These are phyloP conservation scores for Lycophotia porphyrea DNA, from an alignment of 2,888 invertebrate genomes.

Conservation along the genomic window DNA sequence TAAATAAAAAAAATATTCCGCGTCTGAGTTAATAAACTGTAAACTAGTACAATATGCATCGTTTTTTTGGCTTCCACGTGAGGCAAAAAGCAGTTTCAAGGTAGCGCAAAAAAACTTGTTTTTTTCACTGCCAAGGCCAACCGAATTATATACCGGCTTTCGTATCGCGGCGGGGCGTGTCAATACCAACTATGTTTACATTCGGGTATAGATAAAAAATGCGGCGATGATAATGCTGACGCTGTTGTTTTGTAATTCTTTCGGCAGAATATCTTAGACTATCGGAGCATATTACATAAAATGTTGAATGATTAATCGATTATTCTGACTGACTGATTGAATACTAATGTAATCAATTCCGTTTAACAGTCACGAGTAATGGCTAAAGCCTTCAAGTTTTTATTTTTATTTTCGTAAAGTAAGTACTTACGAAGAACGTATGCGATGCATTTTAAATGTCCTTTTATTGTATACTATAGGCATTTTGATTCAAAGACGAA, in stretches of 20 bases:
- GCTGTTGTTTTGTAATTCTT: slow-evolving; percentile 54
- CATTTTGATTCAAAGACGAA: slow-evolving; percentile 55
- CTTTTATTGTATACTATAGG: slow-evolving; percentile 41
- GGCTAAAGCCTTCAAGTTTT: slow-evolving; percentile 25
- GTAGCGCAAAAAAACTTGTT: slow-evolving; percentile 83
- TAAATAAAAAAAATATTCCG: slow-evolving; percentile 42
- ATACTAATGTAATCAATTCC: slow-evolving; percentile 29
- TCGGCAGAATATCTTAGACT: slow-evolving; percentile 45
- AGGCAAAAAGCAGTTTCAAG: slow-evolving; percentile 79
- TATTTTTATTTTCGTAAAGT: slow-evolving; percentile 33
- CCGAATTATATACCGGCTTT: slow-evolving; percentile 86
- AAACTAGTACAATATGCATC: slow-evolving; percentile 63
- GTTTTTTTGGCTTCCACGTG: slow-evolving; percentile 71
- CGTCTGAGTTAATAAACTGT: slow-evolving; percentile 56
- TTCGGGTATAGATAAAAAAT: slow-evolving; percentile 80
- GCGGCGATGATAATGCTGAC: slow-evolving; percentile 71
- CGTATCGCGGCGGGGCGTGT: slow-evolving; percentile 83
- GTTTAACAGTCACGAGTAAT: slow-evolving; percentile 29
- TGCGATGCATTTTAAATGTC: slow-evolving; percentile 59
- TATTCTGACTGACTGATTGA: slow-evolving; percentile 21
- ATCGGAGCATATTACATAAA: slow-evolving; percentile 10
- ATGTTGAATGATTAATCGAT: slow-evolving; percentile 32
- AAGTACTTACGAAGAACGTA: slow-evolving; percentile 29
- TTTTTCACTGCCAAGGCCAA: slow-evolving; percentile 90
- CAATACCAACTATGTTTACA: slow-evolving; percentile 86